Base-by-base conservation (phyloP, 1,140 invertebrate species). In the Temnothorax nylanderi region DNA sequence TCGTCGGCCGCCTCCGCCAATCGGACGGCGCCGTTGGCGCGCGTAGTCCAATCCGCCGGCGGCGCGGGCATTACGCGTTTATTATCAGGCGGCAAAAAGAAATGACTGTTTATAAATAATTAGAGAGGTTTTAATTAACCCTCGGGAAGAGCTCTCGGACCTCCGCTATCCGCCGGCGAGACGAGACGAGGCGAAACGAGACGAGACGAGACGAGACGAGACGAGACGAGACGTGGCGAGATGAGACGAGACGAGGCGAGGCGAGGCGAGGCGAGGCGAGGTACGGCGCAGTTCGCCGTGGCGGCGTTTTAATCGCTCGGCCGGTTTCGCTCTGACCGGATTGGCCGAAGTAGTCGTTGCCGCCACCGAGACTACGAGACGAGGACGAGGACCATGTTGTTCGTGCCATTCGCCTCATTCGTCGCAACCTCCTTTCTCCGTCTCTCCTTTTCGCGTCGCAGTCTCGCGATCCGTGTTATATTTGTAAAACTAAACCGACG, bases 31-130 rank as follows among this genome's bases (percentile, higher is more conserved):
- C 64, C 51, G 37, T 51, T 49, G 41, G 8, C 0, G 0, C 67
- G 5, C 10, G 13, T 13, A 86, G 37, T 7, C 93, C 89, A 94
- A 94, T 92, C 81, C 74, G 8, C 13, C 16, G 18, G 21, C 72
- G 76, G 10, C 44, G 64, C 88, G 67, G 32, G 74, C 82, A 89
- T 94, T 94, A 93, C 92, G 91, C 94, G 91, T 92, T 93, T 92
- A 93, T 94, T 93, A 93, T 93, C 85, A 82, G 86, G 82, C 90
- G 87, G 89, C 89, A 90, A 87, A 93, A 94, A 93, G 92, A 94
- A 94, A 95, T 94, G 93, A 94, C 94, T 95, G 93, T 95, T 94
- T 95, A 95, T 95, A 95, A 95, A 95, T 95, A 95, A 95, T 95
- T 95, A 95, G 95, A 94, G 93, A 95, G 94, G 92, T 94, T 95